phyloP scores from a whole-genome alignment of 2,888 invertebrate genomes.

The Dichetophora obliterata region DNA sequence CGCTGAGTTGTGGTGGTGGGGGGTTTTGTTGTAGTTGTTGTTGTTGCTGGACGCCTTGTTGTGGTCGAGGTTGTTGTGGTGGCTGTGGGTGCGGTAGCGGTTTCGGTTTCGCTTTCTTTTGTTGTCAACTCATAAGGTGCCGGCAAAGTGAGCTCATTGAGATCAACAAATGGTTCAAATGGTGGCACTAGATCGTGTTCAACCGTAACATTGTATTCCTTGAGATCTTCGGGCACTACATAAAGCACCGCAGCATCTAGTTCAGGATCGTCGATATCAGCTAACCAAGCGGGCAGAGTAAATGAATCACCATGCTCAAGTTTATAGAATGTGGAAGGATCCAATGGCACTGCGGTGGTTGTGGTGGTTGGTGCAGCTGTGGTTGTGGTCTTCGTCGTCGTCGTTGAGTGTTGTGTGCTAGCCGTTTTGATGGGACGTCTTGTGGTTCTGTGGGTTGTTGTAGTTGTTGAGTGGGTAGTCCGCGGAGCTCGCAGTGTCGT shows the following conservation, averaged over 20 bases:
- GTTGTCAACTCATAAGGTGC: slow-evolving; percentile 49
- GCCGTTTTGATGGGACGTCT: slow-evolving; percentile 43
- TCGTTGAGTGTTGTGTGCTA: slow-evolving; percentile 45
- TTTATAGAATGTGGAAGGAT: slow-evolving; percentile 56
- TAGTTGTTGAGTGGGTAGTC: no score
- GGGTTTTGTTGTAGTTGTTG: slow-evolving; percentile 47
- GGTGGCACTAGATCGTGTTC: slow-evolving; percentile 62
- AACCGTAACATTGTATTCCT: slow-evolving; percentile 64
- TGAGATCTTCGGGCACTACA: slow-evolving; percentile 61
- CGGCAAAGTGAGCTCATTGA: slow-evolving; percentile 57
- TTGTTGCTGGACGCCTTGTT: slow-evolving; percentile 45
- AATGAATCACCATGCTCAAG: slow-evolving; percentile 62
- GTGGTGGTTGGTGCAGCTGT: slow-evolving; percentile 44
- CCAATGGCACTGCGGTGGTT: slow-evolving; percentile 52
- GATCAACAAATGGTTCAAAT: slow-evolving; percentile 62
- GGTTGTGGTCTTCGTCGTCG: slow-evolving; percentile 46
- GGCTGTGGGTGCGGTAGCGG: no score
- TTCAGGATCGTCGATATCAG: slow-evolving; percentile 65
- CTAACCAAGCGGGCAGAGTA: slow-evolving; percentile 64
- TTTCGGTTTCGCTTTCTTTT: slow-evolving; percentile 39
- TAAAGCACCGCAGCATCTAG: slow-evolving; percentile 65
- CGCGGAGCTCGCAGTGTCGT: slow-evolving; percentile 44
- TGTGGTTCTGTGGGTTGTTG: slow-evolving; percentile 46
- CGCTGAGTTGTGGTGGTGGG: slow-evolving; percentile 47
- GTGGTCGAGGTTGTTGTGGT: slow-evolving; percentile 48